Percentiles rank a stretch among this genome's conserved stretches.
Conservation (phyloP, 2,113 vertebrate genomes). For the Myotis davidii region DNA sequence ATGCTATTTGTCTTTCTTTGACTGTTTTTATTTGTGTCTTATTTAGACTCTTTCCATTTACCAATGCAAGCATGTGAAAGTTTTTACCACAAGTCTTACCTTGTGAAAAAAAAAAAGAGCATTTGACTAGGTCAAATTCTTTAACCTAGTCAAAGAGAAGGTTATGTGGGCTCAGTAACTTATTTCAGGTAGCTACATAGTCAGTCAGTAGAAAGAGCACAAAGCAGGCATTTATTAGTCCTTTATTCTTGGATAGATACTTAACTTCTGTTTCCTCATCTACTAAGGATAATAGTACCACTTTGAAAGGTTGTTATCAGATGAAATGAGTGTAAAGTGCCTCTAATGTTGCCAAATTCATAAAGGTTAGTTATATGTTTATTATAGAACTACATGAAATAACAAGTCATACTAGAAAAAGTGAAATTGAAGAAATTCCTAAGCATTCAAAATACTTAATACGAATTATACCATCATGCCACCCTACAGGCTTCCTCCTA, state of each 20-base stretch:
- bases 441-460: not conserved
- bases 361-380: not conserved
- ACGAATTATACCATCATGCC: not conserved
- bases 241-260: not conserved
- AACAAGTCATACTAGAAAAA: not conserved
- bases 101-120: not conserved
- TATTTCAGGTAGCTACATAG: too few relatives aligned
- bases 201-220: not conserved
- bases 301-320: conserved; percentile 5
- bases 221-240: not conserved
- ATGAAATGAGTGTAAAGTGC: not conserved
- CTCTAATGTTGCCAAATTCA: not conserved
- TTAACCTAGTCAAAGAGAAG: not conserved
- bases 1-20: not conserved
- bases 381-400: conserved; percentile 3
- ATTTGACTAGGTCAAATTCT: not conserved
- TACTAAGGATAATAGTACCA: not conserved
- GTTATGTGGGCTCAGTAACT: not conserved
- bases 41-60: not conserved
- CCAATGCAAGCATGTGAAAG: not conserved
- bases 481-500: not conserved
- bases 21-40: not conserved
- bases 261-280: conserved; percentile 16
- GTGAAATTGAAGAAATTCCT: not conserved
- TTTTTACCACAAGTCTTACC: not conserved